Evolutionary conservation across 2,113 vertebrate species (phyloP).

Genomic region (Mustelus asterias): DNA sequence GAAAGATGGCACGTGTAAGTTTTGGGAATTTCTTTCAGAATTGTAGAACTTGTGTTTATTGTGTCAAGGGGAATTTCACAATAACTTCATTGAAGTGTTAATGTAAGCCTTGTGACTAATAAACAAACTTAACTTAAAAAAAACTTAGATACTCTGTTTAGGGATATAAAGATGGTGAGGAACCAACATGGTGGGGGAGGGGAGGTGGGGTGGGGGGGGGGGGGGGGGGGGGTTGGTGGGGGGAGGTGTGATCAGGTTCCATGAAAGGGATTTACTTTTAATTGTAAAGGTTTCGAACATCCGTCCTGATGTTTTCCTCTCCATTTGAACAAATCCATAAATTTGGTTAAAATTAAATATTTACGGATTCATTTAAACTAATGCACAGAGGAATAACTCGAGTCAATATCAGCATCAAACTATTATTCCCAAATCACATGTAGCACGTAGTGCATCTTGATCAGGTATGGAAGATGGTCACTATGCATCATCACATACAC

Average conservation of each 20-base stretch:
- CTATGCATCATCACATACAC: background rate
- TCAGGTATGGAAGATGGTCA: background rate
- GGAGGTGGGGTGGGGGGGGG: too few relatives aligned
- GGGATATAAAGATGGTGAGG: too few relatives aligned
- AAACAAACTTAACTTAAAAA: too few relatives aligned
- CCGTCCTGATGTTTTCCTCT: background rate
- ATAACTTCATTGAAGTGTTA: too few relatives aligned
- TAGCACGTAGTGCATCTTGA: background rate
- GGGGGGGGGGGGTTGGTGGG: too few relatives aligned
- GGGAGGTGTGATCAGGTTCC: background rate
- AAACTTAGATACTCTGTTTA: too few relatives aligned
- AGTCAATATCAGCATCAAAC: background rate
- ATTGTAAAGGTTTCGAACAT: background rate
- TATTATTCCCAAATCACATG: background rate
- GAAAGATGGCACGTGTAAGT: too few relatives aligned
- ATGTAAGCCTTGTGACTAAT: too few relatives aligned
- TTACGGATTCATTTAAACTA: background rate
- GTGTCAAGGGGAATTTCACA: too few relatives aligned
- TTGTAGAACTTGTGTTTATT: too few relatives aligned
- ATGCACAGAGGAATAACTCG: background rate
- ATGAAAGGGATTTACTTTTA: background rate
- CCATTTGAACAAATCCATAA: background rate
- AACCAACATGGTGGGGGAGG: too few relatives aligned
- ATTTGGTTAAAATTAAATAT: background rate
- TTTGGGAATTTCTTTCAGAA: too few relatives aligned